phyloP scores from a whole-genome alignment of 2,797 vertebrate genomes.

The Sebastes elongatus region DNA sequence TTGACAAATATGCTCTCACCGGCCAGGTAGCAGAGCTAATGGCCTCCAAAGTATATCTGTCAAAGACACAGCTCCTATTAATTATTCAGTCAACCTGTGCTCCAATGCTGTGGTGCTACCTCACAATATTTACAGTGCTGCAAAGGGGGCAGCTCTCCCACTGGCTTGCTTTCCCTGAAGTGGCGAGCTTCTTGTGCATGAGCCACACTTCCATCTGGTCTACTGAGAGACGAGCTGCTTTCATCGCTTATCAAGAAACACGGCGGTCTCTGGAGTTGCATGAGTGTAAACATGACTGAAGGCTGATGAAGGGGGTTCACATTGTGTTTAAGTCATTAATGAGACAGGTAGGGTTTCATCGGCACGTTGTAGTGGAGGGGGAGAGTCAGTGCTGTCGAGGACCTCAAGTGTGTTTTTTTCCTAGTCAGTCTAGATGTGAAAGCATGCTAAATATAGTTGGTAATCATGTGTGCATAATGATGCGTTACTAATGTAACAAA shows the following conservation, averaged over 20 bases:
- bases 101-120: conserved; percentile 65
- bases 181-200: conserved; percentile 56
- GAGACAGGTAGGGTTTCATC: conserved; percentile 50
- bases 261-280: conserved; percentile 38
- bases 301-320: conserved; percentile 39
- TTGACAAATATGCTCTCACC: conserved; percentile 77
- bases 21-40: conserved; percentile 77
- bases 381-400: not conserved
- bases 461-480: conserved; percentile 47
- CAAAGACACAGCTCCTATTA: conserved; percentile 78
- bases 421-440: conserved; percentile 17
- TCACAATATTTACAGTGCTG: conserved; percentile 77
- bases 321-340: conserved; percentile 57
- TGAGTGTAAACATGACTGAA: conserved; percentile 40
- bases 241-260: conserved; percentile 42
- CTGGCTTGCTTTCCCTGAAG: conserved; percentile 45
- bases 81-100: conserved; percentile 81
- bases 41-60: conserved; percentile 81
- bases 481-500: conserved; percentile 39
- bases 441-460: conserved; percentile 50
- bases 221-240: conserved; percentile 40
- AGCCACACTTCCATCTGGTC: conserved; percentile 62
- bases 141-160: conserved; percentile 51
- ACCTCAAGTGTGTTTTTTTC: not conserved
- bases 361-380: not conserved